These are phyloP conservation scores for Coleophora deauratella DNA, from an alignment of 2,888 invertebrate species.

Conservation along the genomic window DNA sequence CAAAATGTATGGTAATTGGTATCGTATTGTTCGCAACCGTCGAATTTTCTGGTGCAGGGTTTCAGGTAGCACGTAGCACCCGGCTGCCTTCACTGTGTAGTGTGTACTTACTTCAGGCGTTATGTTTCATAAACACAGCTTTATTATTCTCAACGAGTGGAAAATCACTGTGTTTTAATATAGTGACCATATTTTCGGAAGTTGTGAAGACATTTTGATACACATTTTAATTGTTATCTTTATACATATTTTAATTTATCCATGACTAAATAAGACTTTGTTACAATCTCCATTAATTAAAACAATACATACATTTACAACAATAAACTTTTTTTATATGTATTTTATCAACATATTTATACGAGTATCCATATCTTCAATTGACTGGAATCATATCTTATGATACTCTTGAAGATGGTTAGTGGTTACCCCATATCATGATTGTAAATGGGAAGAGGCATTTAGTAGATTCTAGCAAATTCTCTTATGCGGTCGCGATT, in stretches of 20 bases:
- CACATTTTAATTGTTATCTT: too few species aligned
- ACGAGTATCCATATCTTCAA: too few species aligned
- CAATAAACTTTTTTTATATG: too few species aligned
- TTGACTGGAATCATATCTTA: too few species aligned
- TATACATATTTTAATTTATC: too few species aligned
- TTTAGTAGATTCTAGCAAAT: conserved; percentile 2
- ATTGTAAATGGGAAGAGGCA: not conserved
- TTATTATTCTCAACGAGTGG: conserved; percentile 39
- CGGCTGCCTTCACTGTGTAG: conserved; percentile 11
- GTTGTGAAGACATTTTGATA: not conserved
- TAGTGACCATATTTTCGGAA: conserved; percentile 5
- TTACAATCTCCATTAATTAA: too few species aligned
- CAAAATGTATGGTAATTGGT: conserved; percentile 5
- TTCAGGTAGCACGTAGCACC: conserved; percentile 24
- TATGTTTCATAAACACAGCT: conserved; percentile 56
- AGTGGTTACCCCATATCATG: conserved; percentile 1
- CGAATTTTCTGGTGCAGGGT: conserved; percentile 32
- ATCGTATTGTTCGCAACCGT: conserved; percentile 2
- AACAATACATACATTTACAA: too few species aligned
- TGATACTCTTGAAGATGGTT: too few species aligned
- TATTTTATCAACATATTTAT: too few species aligned
- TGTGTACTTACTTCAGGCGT: conserved; percentile 24
- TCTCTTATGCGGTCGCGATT: not conserved
- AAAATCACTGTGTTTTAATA: conserved; percentile 33
- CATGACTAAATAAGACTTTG: too few species aligned